Percentiles rank a stretch among this genome's conserved stretches.
Conservation (phyloP, 2,888 invertebrate genomes). For the Fragum sueziense region DNA sequence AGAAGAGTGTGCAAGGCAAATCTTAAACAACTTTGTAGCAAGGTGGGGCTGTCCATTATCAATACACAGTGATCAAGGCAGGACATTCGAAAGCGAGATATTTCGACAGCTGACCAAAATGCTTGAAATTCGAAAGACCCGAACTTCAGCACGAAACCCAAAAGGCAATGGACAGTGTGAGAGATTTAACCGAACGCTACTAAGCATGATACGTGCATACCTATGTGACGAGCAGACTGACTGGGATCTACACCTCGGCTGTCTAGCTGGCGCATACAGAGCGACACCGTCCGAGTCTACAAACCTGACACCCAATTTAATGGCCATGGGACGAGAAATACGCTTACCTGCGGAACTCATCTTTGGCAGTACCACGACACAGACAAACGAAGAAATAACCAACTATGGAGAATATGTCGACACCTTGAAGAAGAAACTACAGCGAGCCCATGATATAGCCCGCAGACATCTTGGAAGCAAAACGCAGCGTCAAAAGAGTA, state of each 20-base stretch:
- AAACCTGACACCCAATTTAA: conserved; percentile 48
- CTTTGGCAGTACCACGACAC: conserved; percentile 6
- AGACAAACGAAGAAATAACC: neutral
- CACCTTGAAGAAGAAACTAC: neutral
- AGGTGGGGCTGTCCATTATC: conserved; percentile 32
- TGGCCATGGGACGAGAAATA: conserved; percentile 53
- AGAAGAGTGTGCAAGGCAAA: conserved; percentile 28
- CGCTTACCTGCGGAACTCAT: conserved; percentile 45
- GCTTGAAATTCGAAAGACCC: conserved; percentile 39
- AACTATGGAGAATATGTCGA: conserved; percentile 19
- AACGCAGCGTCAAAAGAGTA: conserved; percentile 22
- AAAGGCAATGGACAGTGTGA: conserved; percentile 50
- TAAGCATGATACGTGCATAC: conserved; percentile 50
- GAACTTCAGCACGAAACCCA: conserved; percentile 45
- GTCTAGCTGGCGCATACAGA: conserved; percentile 50
- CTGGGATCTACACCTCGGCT: conserved; percentile 53
- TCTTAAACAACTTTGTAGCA: conserved; percentile 34
- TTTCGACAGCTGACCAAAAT: conserved; percentile 31
- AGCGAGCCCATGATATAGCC: conserved; percentile 30
- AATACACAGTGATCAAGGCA: conserved; percentile 41
- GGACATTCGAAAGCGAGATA: conserved; percentile 41
- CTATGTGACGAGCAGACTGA: conserved; percentile 29
- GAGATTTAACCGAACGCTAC: conserved; percentile 47
- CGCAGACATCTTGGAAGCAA: conserved; percentile 17
- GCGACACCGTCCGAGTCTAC: conserved; percentile 47